phyloP scores from a whole-genome alignment of 2,888 invertebrate genomes.

The Rhingia rostrata region DNA sequence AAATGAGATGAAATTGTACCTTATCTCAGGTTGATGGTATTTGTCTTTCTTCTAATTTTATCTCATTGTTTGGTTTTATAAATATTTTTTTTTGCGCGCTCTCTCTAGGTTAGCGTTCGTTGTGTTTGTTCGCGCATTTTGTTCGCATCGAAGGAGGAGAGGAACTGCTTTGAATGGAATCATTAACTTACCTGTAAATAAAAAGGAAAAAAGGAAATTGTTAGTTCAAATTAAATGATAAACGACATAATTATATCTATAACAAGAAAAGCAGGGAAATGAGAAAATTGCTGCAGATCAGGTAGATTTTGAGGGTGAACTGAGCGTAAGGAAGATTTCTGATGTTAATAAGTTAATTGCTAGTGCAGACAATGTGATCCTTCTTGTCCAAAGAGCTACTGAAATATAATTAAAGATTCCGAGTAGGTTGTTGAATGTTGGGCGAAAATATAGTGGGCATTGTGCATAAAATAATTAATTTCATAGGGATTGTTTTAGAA shows the following conservation, averaged over 20 bases:
- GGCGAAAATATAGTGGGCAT: too few relatives aligned
- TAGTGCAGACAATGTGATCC: too few relatives aligned
- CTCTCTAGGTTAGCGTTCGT: slow-evolving; percentile 35
- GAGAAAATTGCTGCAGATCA: neutral
- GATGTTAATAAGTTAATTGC: too few relatives aligned
- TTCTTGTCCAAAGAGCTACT: too few relatives aligned
- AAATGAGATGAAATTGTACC: slow-evolving; percentile 39
- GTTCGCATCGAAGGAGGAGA: slow-evolving; percentile 32
- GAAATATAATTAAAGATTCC: too few relatives aligned
- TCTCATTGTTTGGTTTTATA: slow-evolving; percentile 55
- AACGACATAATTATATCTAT: neutral
- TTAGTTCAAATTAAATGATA: slow-evolving; percentile 21
- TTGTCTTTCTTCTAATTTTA: slow-evolving; percentile 56
- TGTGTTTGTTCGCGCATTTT: slow-evolving; percentile 10
- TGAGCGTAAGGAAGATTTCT: too few relatives aligned
- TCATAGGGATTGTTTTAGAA: too few relatives aligned
- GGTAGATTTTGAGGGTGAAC: neutral
- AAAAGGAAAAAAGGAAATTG: slow-evolving; percentile 13
- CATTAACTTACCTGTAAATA: slow-evolving; percentile 64
- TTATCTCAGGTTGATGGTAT: slow-evolving; percentile 52
- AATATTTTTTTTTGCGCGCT: slow-evolving; percentile 18
- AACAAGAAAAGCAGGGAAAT: neutral
- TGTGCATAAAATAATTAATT: too few relatives aligned
- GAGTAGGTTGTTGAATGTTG: too few relatives aligned
- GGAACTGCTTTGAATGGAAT: slow-evolving; percentile 42